Evolutionary conservation across 2,113 vertebrate genomes (phyloP), one percentile per base, ranked within the genome.

Genomic region (Atrichornis clamosus): DNA sequence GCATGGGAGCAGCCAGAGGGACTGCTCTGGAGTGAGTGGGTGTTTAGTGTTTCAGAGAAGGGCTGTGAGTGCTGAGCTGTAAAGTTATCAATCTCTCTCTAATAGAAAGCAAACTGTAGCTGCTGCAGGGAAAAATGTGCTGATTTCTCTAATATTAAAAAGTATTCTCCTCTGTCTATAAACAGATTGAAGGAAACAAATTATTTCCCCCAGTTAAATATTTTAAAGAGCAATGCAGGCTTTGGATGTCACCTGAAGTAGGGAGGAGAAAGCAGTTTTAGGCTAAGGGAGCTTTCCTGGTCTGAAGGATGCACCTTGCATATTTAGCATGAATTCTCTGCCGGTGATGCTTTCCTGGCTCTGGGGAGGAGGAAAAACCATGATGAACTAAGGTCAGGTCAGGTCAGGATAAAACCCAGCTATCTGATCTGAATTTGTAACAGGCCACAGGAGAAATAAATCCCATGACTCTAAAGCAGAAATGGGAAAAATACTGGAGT

Each of bases 151-250:
- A 30, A 47, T 59, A 75, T 80, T 73, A 42, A 84, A 94, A 87
- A 78, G 52, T 35, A 52, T 23, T 55, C 42, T 73, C 9, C 41
- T 73, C 74, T 50, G 33, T 64, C 74, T 90, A 63, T 63, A 83
- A 94, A 83, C 63, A 95, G 67, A 93, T 83, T 4, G 20, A 52
- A 46, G 67, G 82, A 91, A 95, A 91, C 55, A 91, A 94, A 93
- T 88, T 30, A 19, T 83, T 95, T 85, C 68, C 67, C 42, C 42
- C 47, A 28, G 55, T 77, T 91, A 69, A 93, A 73, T 85, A 33
- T 67, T 94, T 67, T 93, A 82, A 94, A 93, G 59, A 87, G 58
- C 62, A 68, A 68, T 44, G 24, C 52, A 67, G 58, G 65, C 24
- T 68, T 72, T 37, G 14, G 26, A 1, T 96, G 16, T 77, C 63